Conservation (phyloP, 2,797 vertebrate species). For the Chiroxiphia lanceolata region DNA sequence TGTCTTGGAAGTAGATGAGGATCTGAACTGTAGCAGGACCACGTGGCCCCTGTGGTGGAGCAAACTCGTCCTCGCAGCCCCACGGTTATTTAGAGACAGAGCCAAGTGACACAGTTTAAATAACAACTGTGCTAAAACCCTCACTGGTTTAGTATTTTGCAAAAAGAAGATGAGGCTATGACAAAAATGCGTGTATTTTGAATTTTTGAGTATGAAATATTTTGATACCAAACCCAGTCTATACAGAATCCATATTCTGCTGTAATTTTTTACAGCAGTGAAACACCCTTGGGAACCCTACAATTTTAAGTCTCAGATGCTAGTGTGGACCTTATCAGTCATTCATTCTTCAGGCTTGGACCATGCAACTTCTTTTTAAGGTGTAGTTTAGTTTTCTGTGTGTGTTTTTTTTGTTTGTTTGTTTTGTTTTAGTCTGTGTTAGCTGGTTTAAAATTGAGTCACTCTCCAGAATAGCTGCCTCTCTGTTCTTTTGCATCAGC, state of each 20-base stretch:
- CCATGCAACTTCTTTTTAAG: background rate
- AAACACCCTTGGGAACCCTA: background rate
- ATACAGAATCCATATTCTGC: fast-evolving
- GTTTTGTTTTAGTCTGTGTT: background rate
- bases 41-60: background rate
- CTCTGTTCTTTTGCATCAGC: background rate
- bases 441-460: background rate
- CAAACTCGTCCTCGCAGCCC: background rate
- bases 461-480: background rate
- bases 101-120: conserved; percentile 2
- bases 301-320: background rate
- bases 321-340: background rate
- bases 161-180: background rate
- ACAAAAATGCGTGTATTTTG: background rate
- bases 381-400: too few species aligned
- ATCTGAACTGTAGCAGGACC: background rate
- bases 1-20: background rate
- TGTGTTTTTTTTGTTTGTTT: background rate
- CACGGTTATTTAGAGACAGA: background rate
- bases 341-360: background rate
- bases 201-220: background rate
- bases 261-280: background rate
- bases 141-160: background rate
- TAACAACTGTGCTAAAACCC: background rate
- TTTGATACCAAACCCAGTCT: background rate